phyloP scores from a whole-genome alignment of 2,797 vertebrate species.

The Philypnodon macrostomus region DNA sequence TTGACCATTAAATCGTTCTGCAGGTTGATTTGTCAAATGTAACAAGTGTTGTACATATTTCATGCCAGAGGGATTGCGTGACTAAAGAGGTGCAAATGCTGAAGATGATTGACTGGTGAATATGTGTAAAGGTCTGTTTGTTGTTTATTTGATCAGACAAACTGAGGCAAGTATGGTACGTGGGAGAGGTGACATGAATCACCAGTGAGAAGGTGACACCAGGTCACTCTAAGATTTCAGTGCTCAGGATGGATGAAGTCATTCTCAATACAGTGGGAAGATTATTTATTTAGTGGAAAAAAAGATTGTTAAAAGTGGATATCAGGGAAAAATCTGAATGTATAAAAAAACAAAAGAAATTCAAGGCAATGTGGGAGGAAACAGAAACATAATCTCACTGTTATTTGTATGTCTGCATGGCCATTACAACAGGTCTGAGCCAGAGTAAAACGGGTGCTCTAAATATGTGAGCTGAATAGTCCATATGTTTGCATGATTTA shows the following conservation, averaged over 20 bases:
- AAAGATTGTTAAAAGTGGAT: background rate
- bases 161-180: conserved; percentile 32
- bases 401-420: too few relatives aligned
- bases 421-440: too few relatives aligned
- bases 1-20: too few relatives aligned
- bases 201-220: conserved; percentile 31
- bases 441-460: too few relatives aligned
- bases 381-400: too few relatives aligned
- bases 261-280: conserved; percentile 16
- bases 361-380: too few relatives aligned
- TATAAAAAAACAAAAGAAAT: background rate
- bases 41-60: too few relatives aligned
- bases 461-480: too few relatives aligned
- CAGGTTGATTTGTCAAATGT: too few relatives aligned
- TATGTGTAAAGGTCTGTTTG: conserved; percentile 27
- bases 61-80: too few relatives aligned
- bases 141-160: conserved; percentile 46
- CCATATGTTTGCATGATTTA: too few relatives aligned
- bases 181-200: conserved; percentile 62
- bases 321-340: too few relatives aligned
- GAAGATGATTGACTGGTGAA: conserved; percentile 25
- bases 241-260: conserved; percentile 36
- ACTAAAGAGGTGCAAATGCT: background rate
- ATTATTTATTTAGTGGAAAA: background rate
- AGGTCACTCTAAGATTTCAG: conserved; percentile 42